Evolutionary conservation across 2,113 vertebrate genomes (phyloP).

Genomic region (Nannobrachium achirus): DNA sequence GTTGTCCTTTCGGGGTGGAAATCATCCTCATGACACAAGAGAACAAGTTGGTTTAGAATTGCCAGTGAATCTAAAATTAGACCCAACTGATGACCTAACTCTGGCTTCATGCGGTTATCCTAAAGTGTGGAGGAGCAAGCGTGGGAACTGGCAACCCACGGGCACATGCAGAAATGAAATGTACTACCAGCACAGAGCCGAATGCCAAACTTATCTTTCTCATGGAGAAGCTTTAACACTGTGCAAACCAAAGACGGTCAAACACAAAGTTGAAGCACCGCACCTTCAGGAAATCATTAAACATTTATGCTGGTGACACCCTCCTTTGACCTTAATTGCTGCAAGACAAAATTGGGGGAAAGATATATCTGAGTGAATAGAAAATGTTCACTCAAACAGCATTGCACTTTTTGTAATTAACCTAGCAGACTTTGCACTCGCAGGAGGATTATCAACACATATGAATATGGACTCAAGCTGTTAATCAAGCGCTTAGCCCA

Average conservation of each 20-base stretch:
- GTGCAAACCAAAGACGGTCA: background rate
- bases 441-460: constrained; percentile 1
- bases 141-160: constrained; percentile 64
- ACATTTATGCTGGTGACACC: background rate
- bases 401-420: background rate
- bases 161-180: constrained; percentile 49
- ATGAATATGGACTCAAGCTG: constrained; percentile 15
- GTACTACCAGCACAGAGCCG: constrained; percentile 28
- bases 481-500: background rate
- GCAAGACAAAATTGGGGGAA: background rate
- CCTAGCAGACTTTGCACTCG: background rate
- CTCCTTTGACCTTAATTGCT: constrained; percentile 3
- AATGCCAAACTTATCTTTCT: constrained; percentile 35
- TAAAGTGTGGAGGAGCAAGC: constrained; percentile 60
- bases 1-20: constrained; percentile 4
- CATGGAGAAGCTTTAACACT: background rate
- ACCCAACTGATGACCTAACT: constrained; percentile 53
- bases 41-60: constrained; percentile 43
- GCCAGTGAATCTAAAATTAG: constrained; percentile 63
- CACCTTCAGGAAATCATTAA: background rate
- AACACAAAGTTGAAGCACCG: background rate
- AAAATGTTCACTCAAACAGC: background rate
- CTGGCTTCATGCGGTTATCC: constrained; percentile 54
- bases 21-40: constrained; percentile 26
- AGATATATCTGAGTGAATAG: background rate